Evolutionary conservation across 2,888 invertebrate genomes (phyloP), one percentile per base, ranked within the genome.

Genomic region (Cataglyphis cursor): DNA sequence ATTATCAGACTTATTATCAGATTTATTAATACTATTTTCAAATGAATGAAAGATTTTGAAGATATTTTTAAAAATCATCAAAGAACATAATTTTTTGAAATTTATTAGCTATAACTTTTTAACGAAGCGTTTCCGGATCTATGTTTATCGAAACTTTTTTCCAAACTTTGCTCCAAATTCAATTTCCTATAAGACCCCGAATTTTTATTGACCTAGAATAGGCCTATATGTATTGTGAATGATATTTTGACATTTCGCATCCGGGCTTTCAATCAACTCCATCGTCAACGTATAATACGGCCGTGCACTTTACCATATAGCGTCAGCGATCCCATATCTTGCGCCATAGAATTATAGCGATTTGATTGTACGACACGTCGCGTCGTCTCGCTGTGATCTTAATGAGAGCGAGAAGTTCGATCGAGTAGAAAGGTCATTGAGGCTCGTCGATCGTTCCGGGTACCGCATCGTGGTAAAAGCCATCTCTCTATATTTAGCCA

Each of bases 401-500:
- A 89, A 89, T 89, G 89, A 89, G 89, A 89, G 83, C 76, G 70
- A 82, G 28, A 28, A 28, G 62, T 78, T 65, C 85, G 87, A 89
- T 85, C 89, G 87, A 74, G 81, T 82, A 87, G 51, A 51, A 87
- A 89, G 89, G 87, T 84, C 89, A 89, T 89, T 89, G 83, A 86
- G 86, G 75, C 87, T 85, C 89, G 82, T 85, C 81, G 87, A 86
- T 88, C 88, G 87, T 68, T 80, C 70, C 70, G 80, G 83, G 61
- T 85, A n/a, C 8, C n/a, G 51, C 83, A 70, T 84, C 54, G 81
- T 78, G 81, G 78, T 91, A 90, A 91, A 89, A 90, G 89, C 87
- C 88, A 85, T 74, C 54, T 44, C 38, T 86, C 91, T 91, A 90
- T 90, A 91, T 91, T 91, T 91, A 91, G 88, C 88, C 80, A n/a